Evolutionary conservation across 2,888 invertebrate genomes (phyloP).

Genomic region (Nasonovia ribisnigri): DNA sequence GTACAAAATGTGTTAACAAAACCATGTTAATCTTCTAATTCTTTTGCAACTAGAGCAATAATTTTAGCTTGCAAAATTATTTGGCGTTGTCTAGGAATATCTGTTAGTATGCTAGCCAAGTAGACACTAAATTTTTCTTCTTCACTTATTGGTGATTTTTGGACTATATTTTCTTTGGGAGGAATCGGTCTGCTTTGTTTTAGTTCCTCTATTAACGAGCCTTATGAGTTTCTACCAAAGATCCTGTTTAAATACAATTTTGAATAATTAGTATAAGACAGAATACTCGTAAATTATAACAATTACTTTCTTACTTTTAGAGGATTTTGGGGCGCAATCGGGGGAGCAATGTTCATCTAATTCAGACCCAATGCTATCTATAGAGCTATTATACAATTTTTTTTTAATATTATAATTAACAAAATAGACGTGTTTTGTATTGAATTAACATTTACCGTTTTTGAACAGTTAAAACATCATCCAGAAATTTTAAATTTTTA

Average conservation of each 20-base stretch:
- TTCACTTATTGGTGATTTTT: background rate
- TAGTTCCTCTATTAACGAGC: background rate
- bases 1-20: too few relatives aligned
- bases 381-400: too few relatives aligned
- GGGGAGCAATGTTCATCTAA: too few relatives aligned
- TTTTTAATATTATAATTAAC: too few relatives aligned
- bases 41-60: background rate
- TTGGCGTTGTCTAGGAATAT: background rate
- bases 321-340: too few relatives aligned
- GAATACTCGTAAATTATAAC: background rate
- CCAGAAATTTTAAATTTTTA: too few relatives aligned
- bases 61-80: slow-evolving; percentile 14
- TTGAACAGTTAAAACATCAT: too few relatives aligned
- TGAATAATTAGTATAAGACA: background rate
- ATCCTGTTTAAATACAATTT: background rate
- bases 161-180: background rate
- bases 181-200: background rate
- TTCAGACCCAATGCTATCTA: too few relatives aligned
- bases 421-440: too few relatives aligned
- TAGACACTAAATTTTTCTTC: background rate
- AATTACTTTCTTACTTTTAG: background rate
- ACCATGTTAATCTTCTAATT: background rate
- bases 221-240: background rate
- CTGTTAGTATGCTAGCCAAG: background rate
- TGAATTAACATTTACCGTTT: background rate